Base-by-base conservation (phyloP, 2,113 vertebrate genomes). In the Corydoras maculifer region DNA sequence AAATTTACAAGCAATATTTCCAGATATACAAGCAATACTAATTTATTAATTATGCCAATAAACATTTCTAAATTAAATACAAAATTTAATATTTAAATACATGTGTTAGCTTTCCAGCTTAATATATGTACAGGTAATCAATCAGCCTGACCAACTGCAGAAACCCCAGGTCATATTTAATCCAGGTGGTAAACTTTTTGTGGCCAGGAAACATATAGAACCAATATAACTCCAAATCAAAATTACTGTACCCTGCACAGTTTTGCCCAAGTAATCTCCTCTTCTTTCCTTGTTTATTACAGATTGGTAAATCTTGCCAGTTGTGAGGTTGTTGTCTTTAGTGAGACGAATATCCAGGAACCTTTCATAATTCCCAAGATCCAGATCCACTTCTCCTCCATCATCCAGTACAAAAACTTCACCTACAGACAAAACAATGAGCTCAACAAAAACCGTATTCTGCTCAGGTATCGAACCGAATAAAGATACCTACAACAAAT, bases 391-490 rank as follows among this genome's bases (percentile, higher is more conserved):
- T n/a, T 98, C 96, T 0, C 96, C 96, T 0, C 96, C 96, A 67
- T 98, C 96, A 8, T 98, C 95, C 9, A 98, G 86, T 79, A 98
- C 96, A 64, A 98, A 98, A 58, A 98, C 96, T 63, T 98, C 96
- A 30, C 96, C 96, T 98, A 82, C 18, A 66, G 1, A 68, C 0
- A 65, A 49, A 25, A 31, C n/a, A 31, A 7, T 15, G 9, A 11
- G 8, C 43, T 43, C 35, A 43, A 43, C 35, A 43, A 43, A 43
- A 43, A 43, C 1, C 35, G 2, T 35, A 43, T 43, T 43, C 35
- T 43, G 0, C 35, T 43, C 35, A 8, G 35, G 35, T 43, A 43
- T 43, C 35, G 1, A 4, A 43, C 7, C 35, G 7, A 8, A 8
- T 43, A 43, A 43, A 43, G 4, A 4, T 43, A 43, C 11, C 51